Evolutionary conservation across 2,888 invertebrate genomes (phyloP), one percentile per base, ranked within the genome.

Genomic region (Cryptocephalus primarius): DNA sequence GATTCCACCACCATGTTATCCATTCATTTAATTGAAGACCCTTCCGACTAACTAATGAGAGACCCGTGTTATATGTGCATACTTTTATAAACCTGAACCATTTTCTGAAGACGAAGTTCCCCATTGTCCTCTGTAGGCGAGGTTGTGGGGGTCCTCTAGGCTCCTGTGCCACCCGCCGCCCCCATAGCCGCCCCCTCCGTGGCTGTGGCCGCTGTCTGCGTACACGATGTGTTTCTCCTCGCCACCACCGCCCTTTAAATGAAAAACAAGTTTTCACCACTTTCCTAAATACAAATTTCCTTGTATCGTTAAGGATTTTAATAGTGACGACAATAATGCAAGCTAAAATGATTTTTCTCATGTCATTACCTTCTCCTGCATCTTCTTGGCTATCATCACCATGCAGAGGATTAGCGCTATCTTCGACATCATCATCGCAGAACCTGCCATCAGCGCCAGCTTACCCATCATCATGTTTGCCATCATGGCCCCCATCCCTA

Each of bases 111-210:
- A 45, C 2, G 48, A 42, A 13, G 47, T 10, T 39, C 48, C 48
- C 54, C 54, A 54, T 62, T 84, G 82, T 1, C 79, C 80, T 39
- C 79, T 78, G 68, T 88, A 88, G 2, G 87, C 85, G 48, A 88
- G 63, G 53, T 82, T 80, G 55, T 83, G 81, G 1, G 79, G 76
- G 47, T 75, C 75, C 13, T 72, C 70, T 44, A 79, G 67, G 0
- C 82, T 76, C 45, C 87, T 75, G 53, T 85, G 75, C 58, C 58
- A 58, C 12, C 59, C 56, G n/a, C 54, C 57, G 9, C 53, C 60
- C 8, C 72, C 71, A 13, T 66, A 48, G 32, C 57, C 55, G 22
- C 58, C 55, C 10, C 53, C 57, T 32, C 66, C 62, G 41, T 57
- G 60, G 9, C 57, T 55, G 39, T 62, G 62, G 44, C 58, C 68